These are phyloP conservation scores for Chloroceryle inda DNA, from an alignment of 2,797 vertebrate genomes.

Conservation along the genomic window DNA sequence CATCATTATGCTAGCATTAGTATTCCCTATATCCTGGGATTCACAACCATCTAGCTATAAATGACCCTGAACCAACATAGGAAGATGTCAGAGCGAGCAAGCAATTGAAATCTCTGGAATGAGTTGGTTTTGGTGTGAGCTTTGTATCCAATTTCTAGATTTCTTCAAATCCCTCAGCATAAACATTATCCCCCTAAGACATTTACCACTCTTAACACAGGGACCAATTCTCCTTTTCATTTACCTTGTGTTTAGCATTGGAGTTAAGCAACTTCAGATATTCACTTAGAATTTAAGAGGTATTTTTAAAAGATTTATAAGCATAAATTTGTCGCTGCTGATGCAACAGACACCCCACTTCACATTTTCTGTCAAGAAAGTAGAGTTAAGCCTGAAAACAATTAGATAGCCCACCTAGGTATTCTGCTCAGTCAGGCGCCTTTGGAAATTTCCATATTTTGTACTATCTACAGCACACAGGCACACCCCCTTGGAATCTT, in stretches of 20 bases:
- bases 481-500: not conserved
- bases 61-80: not conserved
- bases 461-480: constrained; percentile 2
- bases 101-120: not conserved
- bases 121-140: not conserved
- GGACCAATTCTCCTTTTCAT: not conserved
- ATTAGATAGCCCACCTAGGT: constrained; percentile 22
- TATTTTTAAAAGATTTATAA: not conserved
- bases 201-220: not conserved
- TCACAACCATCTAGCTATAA: not conserved
- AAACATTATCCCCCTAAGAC: not conserved
- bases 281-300: too few relatives aligned
- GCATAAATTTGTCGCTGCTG: not conserved
- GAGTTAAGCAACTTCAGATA: constrained; percentile 1
- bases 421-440: constrained; percentile 13
- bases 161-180: not conserved
- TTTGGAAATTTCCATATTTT: constrained; percentile 54
- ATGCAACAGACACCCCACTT: not conserved
- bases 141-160: not conserved
- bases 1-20: not conserved
- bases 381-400: constrained; percentile 25
- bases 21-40: not conserved
- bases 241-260: not conserved
- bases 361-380: not conserved
- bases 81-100: not conserved